A percentile compares a stretch with the other conserved stretches of the same genome.
These are phyloP conservation scores for Eupithecia pulchellata DNA, from an alignment of 2,888 invertebrate species.

Conservation along the genomic window DNA sequence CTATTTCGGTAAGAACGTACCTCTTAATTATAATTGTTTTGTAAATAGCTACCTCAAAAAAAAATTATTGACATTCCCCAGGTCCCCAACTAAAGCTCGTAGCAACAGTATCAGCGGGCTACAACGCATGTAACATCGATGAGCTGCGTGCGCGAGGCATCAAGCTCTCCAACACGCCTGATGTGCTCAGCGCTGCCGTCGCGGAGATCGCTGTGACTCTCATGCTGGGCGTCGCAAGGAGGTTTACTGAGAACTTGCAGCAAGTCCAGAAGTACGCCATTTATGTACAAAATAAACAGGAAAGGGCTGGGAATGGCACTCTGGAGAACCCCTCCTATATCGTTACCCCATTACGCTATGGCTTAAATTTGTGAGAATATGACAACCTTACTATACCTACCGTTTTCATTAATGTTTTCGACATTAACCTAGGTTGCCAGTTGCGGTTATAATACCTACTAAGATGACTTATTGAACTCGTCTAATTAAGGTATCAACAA, in stretches of 20 bases:
- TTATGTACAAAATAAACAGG: neutral
- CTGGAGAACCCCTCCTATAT: neutral
- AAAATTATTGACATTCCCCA: constrained; percentile 38
- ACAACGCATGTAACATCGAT: constrained; percentile 92
- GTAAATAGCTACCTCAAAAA: neutral
- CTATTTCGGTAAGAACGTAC: neutral
- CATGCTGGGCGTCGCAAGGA: constrained; percentile 86
- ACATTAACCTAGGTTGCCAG: neutral
- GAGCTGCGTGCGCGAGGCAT: constrained; percentile 91
- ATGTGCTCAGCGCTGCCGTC: constrained; percentile 90
- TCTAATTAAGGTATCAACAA: neutral
- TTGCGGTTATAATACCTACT: neutral
- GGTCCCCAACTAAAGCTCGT: constrained; percentile 91
- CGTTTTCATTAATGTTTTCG: neutral
- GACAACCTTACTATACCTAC: neutral
- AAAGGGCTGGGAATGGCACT: neutral
- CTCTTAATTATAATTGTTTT: neutral
- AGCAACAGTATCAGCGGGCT: constrained; percentile 94
- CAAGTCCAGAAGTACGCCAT: neutral
- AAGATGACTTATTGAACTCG: neutral
- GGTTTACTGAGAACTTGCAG: constrained; percentile 4
- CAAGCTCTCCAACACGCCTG: constrained; percentile 92
- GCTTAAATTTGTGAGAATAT: neutral
- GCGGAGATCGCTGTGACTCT: constrained; percentile 93
- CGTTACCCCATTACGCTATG: too few relatives aligned